A percentile compares a stretch with the other conserved stretches of the same genome.
Conservation (phyloP, 2,113 vertebrate genomes). For the Psittacula cyanocephala region DNA sequence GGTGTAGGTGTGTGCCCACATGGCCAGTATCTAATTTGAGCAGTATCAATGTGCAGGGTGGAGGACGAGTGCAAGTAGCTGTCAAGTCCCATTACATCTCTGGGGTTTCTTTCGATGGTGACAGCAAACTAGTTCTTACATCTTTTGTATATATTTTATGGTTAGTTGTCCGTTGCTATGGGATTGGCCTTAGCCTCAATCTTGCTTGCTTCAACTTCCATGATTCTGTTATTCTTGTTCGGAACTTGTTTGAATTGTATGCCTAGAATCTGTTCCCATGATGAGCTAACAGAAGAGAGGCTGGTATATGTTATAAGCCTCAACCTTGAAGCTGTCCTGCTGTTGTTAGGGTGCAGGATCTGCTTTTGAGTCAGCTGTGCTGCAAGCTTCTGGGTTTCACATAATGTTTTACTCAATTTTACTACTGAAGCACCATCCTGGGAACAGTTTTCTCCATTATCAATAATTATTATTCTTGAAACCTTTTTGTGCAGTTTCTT, state of each 20-base stretch:
- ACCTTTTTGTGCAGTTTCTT: background rate
- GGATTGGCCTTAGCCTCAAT: background rate
- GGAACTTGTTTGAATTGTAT: background rate
- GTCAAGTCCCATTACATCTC: background rate
- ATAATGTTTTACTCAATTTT: background rate
- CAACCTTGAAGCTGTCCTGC: background rate
- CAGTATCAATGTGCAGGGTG: background rate
- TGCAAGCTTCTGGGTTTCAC: background rate
- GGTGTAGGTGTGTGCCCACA: accelerated
- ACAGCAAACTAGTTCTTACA: background rate
- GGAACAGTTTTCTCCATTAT: background rate
- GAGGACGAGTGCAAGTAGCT: background rate
- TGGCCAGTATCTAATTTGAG: background rate
- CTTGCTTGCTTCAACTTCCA: background rate
- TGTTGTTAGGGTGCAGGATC: background rate
- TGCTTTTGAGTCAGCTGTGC: background rate
- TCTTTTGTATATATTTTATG: background rate
- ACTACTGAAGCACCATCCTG: background rate
- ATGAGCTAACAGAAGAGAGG: background rate
- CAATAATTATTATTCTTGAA: background rate
- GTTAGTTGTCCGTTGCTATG: background rate
- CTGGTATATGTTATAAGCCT: background rate
- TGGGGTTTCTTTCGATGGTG: background rate
- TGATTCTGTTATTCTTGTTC: background rate
- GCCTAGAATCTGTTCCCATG: background rate